Conservation (phyloP, 2,888 invertebrate genomes). For the Sesamia inferens region DNA sequence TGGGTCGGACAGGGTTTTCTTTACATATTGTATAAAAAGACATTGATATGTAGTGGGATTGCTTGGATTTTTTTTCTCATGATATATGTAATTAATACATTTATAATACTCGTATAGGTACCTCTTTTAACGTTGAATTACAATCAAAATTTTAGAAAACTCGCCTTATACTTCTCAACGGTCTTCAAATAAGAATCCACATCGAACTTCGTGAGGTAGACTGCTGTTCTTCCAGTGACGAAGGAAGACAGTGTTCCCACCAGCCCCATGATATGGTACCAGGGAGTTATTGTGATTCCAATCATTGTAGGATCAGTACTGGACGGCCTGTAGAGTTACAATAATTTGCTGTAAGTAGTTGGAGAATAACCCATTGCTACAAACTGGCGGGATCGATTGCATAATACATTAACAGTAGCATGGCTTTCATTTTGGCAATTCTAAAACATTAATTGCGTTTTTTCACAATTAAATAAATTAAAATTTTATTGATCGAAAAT, state of each 20-base stretch:
- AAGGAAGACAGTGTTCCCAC: conserved; percentile 65
- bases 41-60: no score
- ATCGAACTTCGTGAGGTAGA: conserved; percentile 78
- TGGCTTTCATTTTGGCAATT: neutral
- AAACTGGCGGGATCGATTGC: neutral
- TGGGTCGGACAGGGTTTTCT: no score
- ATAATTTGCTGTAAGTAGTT: neutral
- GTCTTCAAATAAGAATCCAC: conserved; percentile 76
- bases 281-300: conserved; percentile 74
- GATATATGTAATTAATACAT: no score
- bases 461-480: no score
- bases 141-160: neutral
- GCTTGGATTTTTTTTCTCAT: no score
- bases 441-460: neutral
- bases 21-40: no score
- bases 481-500: no score
- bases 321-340: neutral
- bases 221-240: conserved; percentile 61
- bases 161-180: conserved; percentile 81
- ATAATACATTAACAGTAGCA: neutral
- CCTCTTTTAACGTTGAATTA: no score
- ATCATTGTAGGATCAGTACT: conserved; percentile 17
- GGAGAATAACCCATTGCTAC: neutral
- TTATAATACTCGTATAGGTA: no score
- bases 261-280: conserved; percentile 82